Conservation (phyloP, 2,113 vertebrate species). For the Cacatua alba region DNA sequence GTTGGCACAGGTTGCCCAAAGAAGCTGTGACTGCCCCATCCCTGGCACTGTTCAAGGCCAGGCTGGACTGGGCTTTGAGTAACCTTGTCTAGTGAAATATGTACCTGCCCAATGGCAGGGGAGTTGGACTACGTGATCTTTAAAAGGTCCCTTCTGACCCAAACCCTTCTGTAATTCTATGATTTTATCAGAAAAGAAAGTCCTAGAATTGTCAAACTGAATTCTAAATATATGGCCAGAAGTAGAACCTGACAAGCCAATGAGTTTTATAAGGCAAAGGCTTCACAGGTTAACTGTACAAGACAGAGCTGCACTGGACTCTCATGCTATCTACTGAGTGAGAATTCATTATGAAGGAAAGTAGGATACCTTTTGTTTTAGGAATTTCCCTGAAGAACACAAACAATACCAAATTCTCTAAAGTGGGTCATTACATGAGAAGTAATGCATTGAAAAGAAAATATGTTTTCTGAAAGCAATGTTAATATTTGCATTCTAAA, state of each 20-base stretch:
- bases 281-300: not conserved
- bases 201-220: not conserved
- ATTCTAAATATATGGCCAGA: not conserved
- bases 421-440: not conserved
- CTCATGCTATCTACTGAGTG: not conserved
- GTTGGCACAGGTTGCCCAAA: not conserved
- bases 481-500: slow-evolving; percentile 20
- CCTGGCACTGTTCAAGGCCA: not conserved
- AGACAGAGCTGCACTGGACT: not conserved
- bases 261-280: not conserved
- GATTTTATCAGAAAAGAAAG: not conserved
- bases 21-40: not conserved
- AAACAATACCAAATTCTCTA: not conserved
- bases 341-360: not conserved
- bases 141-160: not conserved
- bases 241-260: not conserved
- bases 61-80: not conserved
- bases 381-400: not conserved
- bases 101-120: not conserved
- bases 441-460: not conserved
- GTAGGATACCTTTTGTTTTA: not conserved
- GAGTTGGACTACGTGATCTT: not conserved
- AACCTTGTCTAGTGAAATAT: not conserved
- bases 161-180: not conserved
- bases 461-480: not conserved